Base-by-base conservation (phyloP, 2,113 vertebrate genomes). In the Cryptotis parvus region DNA sequence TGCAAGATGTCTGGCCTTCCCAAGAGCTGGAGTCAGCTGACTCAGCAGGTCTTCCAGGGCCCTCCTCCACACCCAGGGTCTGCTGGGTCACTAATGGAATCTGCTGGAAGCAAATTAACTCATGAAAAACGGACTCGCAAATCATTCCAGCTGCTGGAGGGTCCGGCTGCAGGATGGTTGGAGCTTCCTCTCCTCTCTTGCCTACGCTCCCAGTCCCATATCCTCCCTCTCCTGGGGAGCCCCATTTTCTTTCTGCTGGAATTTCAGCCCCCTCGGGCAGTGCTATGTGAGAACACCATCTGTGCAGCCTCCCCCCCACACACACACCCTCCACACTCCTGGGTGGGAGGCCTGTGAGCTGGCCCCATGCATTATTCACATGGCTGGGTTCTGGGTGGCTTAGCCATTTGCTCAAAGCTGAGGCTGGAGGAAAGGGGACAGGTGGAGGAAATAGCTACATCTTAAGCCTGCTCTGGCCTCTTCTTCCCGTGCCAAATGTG, bases 81-180 rank as follows among this genome's bases (percentile, higher is more conserved):
- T 80, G 77, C 81, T 35, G 52, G 81, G 74, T 95, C 96, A 86
- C 89, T 94, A 89, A 96, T 94, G 93, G 84, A 94, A 95, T 95
- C 86, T 90, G 89, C 86, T 92, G 92, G 88, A 95, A 94, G 83
- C 84, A 90, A 92, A 94, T 94, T 94, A 74, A 89, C 83, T 94
- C 68, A 9, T 43, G 73, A 58, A 66, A 58, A 77, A 76, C 80
- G 81, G 82, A 31, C 85, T 45, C 72, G 91, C 92, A 88, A 95
- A 94, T 96, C 93, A 94, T 80, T 77, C 80, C 29, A 65, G 92
- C 76, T 77, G 75, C 79, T 82, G 79, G 87, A 24, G 20, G 58
- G 81, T 49, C 73, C 90, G 76, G 79, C 61, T 83, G 70, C 76
- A 20, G 75, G 43, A 20, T 27, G 85, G 72, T 80, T 83, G 41